These are phyloP conservation scores for Drosophila trapezifrons DNA, from an alignment of 1,140 invertebrate species.

Conservation along the genomic window DNA sequence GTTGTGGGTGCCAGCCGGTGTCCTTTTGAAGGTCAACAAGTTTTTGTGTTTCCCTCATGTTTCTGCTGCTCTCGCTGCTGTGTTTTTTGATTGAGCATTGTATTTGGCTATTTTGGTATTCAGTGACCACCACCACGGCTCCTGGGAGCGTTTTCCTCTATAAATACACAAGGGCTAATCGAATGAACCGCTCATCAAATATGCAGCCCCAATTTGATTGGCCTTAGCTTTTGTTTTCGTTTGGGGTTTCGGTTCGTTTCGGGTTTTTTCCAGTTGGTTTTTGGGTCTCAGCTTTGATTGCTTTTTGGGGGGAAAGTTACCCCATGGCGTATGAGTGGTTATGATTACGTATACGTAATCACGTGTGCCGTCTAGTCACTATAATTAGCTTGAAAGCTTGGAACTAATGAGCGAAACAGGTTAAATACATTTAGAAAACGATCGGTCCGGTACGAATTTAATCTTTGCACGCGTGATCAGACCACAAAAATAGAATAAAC, in stretches of 20 bases:
- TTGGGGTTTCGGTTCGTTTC: slow-evolving; percentile 16
- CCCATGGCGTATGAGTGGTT: slow-evolving; percentile 6
- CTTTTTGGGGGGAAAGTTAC: slow-evolving; percentile 23
- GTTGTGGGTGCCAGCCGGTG: slow-evolving; percentile 52
- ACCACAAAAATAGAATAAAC: slow-evolving; percentile 19
- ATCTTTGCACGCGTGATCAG: slow-evolving; percentile 23
- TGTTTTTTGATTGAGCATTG: slow-evolving; percentile 49
- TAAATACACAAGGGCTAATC: slow-evolving; percentile 40
- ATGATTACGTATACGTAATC: slow-evolving; percentile 45
- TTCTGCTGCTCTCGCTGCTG: slow-evolving; percentile 28
- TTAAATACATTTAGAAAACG: slow-evolving; percentile 7
- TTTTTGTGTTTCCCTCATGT: slow-evolving; percentile 42
- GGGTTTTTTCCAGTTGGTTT: slow-evolving; percentile 31
- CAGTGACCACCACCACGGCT: slow-evolving; percentile 18
- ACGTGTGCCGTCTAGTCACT: slow-evolving; percentile 41
- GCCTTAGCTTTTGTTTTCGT: slow-evolving; percentile 28
- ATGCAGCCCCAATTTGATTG: slow-evolving; percentile 41
- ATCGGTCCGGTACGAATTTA: slow-evolving; percentile 17
- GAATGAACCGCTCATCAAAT: slow-evolving; percentile 38
- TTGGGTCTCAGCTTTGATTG: neutral
- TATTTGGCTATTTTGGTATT: slow-evolving; percentile 60
- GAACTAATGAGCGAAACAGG: slow-evolving; percentile 8
- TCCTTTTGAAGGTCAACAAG: slow-evolving; percentile 81
- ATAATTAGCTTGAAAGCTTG: slow-evolving; percentile 25
- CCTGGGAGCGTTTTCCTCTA: slow-evolving; percentile 38